Evolutionary conservation across 2,888 invertebrate genomes (phyloP).

Genomic region (Phorcus lineatus): DNA sequence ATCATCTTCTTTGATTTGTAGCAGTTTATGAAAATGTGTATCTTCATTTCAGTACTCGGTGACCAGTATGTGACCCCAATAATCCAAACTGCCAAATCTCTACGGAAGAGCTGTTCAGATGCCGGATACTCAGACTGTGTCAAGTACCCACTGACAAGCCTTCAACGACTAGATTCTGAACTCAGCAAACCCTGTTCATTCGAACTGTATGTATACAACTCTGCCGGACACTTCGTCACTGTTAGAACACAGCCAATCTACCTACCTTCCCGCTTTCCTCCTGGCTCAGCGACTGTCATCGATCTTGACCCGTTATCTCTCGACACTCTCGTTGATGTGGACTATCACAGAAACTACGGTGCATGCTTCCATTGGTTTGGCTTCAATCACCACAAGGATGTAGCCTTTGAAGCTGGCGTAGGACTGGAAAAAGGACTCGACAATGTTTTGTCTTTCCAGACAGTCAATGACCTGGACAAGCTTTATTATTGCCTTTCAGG

Average conservation of each 20-base stretch:
- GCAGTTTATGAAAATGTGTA: no score
- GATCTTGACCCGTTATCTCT: conserved; percentile 33
- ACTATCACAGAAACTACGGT: background rate
- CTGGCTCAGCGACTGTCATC: conserved; percentile 34
- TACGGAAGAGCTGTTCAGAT: background rate
- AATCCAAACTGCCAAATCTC: background rate
- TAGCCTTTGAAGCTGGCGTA: conserved; percentile 1
- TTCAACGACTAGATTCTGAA: conserved; percentile 27
- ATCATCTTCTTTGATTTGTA: no score
- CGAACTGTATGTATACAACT: conserved; percentile 42
- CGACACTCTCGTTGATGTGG: background rate
- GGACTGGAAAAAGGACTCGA: background rate
- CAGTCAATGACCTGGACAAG: background rate
- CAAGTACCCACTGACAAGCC: background rate
- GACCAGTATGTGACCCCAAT: conserved; percentile 4
- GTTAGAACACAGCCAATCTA: conserved; percentile 31
- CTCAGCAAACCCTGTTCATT: conserved; percentile 16
- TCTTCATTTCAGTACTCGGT: background rate
- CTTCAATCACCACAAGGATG: background rate
- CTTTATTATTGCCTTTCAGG: background rate
- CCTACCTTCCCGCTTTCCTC: conserved; percentile 40
- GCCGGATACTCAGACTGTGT: conserved; percentile 8
- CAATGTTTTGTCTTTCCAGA: background rate
- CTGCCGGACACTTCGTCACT: conserved; percentile 43
- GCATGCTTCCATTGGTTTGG: background rate